Evolutionary conservation across 2,797 vertebrate genomes (phyloP), one percentile per base, ranked within the genome.

Genomic region (Scomberomorus guttatus): DNA sequence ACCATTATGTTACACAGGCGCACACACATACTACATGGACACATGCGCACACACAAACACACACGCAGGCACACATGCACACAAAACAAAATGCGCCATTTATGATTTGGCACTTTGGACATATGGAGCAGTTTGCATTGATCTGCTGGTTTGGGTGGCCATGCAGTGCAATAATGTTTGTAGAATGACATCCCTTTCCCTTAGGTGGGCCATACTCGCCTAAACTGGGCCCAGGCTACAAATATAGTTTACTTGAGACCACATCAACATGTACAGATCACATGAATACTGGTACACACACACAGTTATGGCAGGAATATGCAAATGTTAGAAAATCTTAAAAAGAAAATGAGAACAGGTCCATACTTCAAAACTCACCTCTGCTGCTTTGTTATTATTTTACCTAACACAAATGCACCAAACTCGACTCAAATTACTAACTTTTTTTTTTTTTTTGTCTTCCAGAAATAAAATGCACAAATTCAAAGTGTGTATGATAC

Each of bases 51-150:
- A 25, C 42, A 55, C 46, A 50, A 27, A 59, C 57, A 51, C 69
- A 51, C 48, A 29, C 67, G 4, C 79, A 70, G n/a, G 12, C 72
- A 82, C 77, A 24, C 78, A 79, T 54, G 71, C 76, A 71, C 24
- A 70, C 46, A 24, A 25, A 66, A 56, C 8, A 91, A 86, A 72
- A 92, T 85, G 92, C 80, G 92, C 92, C 91, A 86, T 83, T 86
- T 72, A 68, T 87, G 86, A 89, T 95, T 95, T 96, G 96, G 96
- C 95, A 96, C 95, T 95, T 95, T 92, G 93, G 93, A 95, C 92
- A 90, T 87, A 85, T 90, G 89, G 88, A 94, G 90, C 89, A 86
- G 85, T 92, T 95, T 94, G 94, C 94, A 95, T 94, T 94, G 93
- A 93, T 95, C 94, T 95, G 95, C 94, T 95, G 94, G 94, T 95